A percentile compares a stretch with the other conserved stretches of the same genome.
Conservation (phyloP, 2,113 vertebrate species). For the Agelaius tricolor region DNA sequence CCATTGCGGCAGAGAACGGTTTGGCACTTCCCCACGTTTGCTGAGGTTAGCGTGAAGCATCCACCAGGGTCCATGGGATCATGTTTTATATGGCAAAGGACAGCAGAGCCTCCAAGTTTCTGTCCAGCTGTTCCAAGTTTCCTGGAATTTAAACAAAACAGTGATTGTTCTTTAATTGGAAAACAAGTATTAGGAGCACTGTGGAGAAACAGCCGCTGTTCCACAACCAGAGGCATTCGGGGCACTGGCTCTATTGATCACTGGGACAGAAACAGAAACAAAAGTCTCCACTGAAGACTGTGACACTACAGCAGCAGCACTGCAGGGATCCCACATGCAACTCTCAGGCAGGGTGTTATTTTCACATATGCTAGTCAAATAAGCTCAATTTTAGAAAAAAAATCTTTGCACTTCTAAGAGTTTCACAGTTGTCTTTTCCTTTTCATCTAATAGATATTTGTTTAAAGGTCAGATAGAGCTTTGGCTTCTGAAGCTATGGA, state of each 20-base stretch:
- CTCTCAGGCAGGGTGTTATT: neutral
- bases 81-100: constrained; percentile 95
- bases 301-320: neutral
- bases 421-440: neutral
- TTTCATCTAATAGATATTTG: neutral
- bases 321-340: neutral
- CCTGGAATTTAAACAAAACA: constrained; percentile 70
- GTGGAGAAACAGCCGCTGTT: neutral
- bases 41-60: constrained; percentile 93
- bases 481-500: neutral
- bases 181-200: neutral
- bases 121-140: constrained; percentile 98
- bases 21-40: constrained; percentile 98
- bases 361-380: neutral
- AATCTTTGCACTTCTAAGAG: neutral
- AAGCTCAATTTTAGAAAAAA: neutral
- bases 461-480: neutral
- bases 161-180: neutral
- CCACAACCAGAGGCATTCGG: neutral
- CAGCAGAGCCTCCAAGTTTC: constrained; percentile 94
- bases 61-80: constrained; percentile 91
- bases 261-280: neutral
- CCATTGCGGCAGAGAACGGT: constrained; percentile 92
- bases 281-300: neutral
- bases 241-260: neutral